phyloP scores from a whole-genome alignment of 1,140 invertebrate species.

The Contarinia nasturtii region DNA sequence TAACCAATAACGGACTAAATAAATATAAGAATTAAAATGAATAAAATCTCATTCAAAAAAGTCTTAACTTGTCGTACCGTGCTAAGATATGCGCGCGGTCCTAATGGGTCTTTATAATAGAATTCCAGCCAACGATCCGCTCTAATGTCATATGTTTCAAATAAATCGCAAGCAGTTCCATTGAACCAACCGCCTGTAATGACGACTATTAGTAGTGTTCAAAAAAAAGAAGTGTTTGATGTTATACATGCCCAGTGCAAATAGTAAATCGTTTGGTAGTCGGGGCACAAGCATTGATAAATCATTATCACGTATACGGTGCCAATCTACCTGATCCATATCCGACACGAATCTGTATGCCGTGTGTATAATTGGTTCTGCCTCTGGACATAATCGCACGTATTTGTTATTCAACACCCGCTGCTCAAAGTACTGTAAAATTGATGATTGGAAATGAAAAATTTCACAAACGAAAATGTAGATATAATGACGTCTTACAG shows the following conservation, averaged over 20 bases:
- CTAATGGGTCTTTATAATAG: conserved; percentile 33
- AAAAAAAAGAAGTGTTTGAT: no score
- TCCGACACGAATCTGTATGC: conserved; percentile 38
- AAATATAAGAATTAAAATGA: no score
- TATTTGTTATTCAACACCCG: conserved; percentile 41
- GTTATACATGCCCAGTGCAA: no score
- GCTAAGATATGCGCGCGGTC: conserved; percentile 55
- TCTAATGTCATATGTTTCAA: conserved; percentile 59
- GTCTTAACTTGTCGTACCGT: no score
- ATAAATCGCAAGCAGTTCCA: conserved; percentile 51
- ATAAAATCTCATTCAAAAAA: no score
- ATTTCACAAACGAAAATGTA: conserved; percentile 2
- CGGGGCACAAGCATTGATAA: conserved; percentile 34
- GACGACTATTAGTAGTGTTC: no score
- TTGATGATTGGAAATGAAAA: not conserved
- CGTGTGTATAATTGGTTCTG: conserved; percentile 41
- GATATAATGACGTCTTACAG: conserved; percentile 22
- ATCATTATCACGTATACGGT: not conserved
- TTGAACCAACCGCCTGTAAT: conserved; percentile 72
- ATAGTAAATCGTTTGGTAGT: conserved; percentile 47
- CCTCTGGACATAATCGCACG: conserved; percentile 39
- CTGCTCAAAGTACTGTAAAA: conserved; percentile 30
- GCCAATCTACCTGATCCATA: conserved; percentile 21
- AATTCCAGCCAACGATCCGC: conserved; percentile 41
- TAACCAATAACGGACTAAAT: conserved; percentile 42